Evolutionary conservation across 2,113 vertebrate species (phyloP), one percentile per base, ranked within the genome.

Genomic region (Epinephelus moara): DNA sequence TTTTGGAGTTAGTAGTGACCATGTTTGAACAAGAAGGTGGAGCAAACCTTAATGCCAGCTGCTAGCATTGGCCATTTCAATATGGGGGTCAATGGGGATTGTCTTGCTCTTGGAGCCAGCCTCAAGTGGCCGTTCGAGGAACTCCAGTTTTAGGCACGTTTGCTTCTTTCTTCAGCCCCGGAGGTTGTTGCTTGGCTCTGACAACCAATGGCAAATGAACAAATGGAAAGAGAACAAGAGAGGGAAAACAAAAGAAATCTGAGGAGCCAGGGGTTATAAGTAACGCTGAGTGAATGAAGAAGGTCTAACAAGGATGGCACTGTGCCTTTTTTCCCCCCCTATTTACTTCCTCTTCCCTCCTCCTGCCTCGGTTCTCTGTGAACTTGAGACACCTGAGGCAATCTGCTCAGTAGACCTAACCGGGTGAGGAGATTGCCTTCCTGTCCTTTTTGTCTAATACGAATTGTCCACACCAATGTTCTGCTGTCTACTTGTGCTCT

Each of bases 361-460:
- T 17, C 49, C 49, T 59, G 47, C 56, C 57, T 60, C 60, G 11
- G 37, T 37, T 84, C 53, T 52, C 2, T 67, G 15, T 74, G 70
- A 72, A 82, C 59, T 49, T 27, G 6, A 49, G 57, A 70, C 68
- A 40, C 71, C 81, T 40, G 68, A 80, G 86, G 84, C 75, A 80
- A 70, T 68, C 68, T 84, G 66, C 68, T 82, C 75, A 47, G 14
- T 37, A 18, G 55, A 78, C 73, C 74, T 62, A 53, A 68, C 57
- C 4, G 33, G 50, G 14, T 21, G 42, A 60, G 45, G 30, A 78
- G 66, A 88, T 84, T 71, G 56, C 49, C 68, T 80, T 53, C 55
- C 42, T 72, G 61, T 33, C 49, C 25, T 81, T 68, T 70, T 37
- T 70, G 73, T 71, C 68, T 70, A 71, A 75, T 66, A 78, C 53